phyloP scores from a whole-genome alignment of 2,113 vertebrate genomes.

The Typhlomys cinereus region DNA sequence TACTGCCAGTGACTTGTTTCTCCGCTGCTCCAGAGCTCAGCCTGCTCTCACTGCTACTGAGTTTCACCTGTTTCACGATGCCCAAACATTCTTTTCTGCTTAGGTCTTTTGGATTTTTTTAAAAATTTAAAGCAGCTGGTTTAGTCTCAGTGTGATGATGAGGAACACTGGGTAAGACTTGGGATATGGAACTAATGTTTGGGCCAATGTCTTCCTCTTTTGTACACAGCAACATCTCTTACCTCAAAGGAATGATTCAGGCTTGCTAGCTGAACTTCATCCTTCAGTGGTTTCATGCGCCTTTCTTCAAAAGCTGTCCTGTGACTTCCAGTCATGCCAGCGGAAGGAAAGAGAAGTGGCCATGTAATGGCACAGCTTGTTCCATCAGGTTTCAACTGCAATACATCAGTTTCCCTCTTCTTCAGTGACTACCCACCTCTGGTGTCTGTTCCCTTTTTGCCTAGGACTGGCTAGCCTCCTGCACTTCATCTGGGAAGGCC shows the following conservation, averaged over 20 bases:
- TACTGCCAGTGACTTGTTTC: neutral
- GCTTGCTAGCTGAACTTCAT: neutral
- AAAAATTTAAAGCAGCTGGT: neutral
- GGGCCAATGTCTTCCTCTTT: neutral
- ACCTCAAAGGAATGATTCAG: neutral
- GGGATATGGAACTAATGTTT: neutral
- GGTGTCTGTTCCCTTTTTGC: neutral
- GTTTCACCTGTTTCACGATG: neutral
- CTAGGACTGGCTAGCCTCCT: neutral
- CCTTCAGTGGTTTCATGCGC: neutral
- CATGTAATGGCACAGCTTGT: neutral
- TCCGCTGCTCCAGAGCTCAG: no score
- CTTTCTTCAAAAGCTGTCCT: neutral
- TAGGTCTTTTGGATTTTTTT: neutral
- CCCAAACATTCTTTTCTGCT: neutral
- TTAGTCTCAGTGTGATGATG: neutral
- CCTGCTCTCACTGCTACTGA: no score
- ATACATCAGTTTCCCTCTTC: neutral
- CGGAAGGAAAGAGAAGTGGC: conserved; percentile 20
- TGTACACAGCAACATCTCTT: neutral
- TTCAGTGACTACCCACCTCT: neutral
- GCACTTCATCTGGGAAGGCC: neutral
- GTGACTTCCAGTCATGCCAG: neutral
- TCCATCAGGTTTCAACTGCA: neutral
- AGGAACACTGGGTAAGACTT: neutral